phyloP scores from a whole-genome alignment of 2,888 invertebrate genomes.

The Pimpla rufipes region DNA sequence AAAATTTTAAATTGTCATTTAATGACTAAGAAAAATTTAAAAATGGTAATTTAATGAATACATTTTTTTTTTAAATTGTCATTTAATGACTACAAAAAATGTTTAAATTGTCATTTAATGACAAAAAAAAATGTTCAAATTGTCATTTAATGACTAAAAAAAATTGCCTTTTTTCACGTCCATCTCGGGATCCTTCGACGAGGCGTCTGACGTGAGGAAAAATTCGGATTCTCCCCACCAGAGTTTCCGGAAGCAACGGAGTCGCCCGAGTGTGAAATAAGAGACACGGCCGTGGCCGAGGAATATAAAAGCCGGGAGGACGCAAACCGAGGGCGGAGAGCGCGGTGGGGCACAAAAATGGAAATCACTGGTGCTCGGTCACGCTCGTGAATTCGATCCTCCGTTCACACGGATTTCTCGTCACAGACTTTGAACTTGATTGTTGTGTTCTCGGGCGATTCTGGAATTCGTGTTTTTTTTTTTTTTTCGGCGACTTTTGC shows the following conservation, averaged over 20 bases:
- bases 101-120: too few species aligned
- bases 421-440: constrained; percentile 19
- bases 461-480: constrained; percentile 43
- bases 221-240: not conserved
- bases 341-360: not conserved
- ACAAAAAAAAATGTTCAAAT: too few species aligned
- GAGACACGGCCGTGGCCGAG: not conserved
- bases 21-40: too few species aligned
- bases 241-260: constrained; percentile 42
- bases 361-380: constrained; percentile 31
- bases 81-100: too few species aligned
- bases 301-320: constrained; percentile 2
- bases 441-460: not conserved
- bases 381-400: constrained; percentile 44
- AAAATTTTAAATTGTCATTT: too few species aligned
- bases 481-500: constrained; percentile 1
- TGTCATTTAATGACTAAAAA: too few species aligned
- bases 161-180: not conserved
- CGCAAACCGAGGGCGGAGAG: constrained; percentile 1
- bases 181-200: not conserved
- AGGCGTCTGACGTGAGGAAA: constrained; percentile 23
- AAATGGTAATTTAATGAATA: too few species aligned
- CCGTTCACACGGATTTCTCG: constrained; percentile 30
- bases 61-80: too few species aligned
- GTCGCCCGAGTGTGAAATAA: constrained; percentile 54